Evolutionary conservation across 2,797 vertebrate species (phyloP).

Genomic region (Calcarius lapponicus): DNA sequence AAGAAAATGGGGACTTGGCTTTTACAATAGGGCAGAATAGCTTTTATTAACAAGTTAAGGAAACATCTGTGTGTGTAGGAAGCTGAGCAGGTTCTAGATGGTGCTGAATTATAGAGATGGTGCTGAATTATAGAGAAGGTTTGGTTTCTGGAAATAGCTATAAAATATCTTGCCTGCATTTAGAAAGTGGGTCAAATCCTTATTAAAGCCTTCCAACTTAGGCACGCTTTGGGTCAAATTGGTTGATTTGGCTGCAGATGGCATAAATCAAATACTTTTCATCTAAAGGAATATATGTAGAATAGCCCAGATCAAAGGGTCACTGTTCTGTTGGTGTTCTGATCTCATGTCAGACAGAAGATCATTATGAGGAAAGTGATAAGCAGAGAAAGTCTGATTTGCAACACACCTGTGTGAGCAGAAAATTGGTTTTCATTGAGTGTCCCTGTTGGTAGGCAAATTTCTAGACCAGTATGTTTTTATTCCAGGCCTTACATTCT

Average conservation of each 20-base stretch:
- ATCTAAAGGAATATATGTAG: neutral
- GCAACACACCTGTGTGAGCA: neutral
- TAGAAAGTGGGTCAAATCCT: neutral
- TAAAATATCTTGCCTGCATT: neutral
- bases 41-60: slow-evolving; percentile 3
- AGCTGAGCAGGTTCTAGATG: neutral
- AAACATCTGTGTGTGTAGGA: neutral
- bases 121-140: neutral
- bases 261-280: neutral
- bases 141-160: neutral
- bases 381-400: neutral
- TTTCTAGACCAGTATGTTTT: neutral
- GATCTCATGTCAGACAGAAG: neutral
- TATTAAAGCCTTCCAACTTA: neutral
- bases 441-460: neutral
- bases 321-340: neutral
- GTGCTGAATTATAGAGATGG: neutral
- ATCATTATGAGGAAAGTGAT: neutral
- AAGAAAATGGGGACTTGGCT: neutral
- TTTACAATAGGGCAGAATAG: neutral
- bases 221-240: neutral
- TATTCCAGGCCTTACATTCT: neutral
- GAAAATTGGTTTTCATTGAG: neutral
- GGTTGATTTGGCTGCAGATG: neutral
- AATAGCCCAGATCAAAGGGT: neutral